Base-by-base conservation (phyloP, 2,113 vertebrate genomes). In the Casuarius casuarius region DNA sequence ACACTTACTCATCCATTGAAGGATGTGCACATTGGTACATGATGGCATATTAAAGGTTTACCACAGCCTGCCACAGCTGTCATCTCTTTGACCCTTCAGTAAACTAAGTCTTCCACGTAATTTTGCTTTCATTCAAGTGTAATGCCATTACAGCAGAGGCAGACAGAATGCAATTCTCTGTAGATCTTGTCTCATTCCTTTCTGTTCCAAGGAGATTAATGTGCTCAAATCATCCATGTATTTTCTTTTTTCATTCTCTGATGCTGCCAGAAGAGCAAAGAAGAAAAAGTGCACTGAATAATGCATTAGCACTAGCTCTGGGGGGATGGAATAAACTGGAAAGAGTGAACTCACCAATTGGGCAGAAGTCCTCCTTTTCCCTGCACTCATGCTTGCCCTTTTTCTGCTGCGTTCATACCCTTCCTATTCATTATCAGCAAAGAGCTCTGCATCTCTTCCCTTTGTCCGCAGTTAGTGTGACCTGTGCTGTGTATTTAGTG, bases 41-140 rank as follows among this genome's bases (percentile, higher is more conserved):
- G 87, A 87, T 92, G 79, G 52, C 65, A 65, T 63, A 93, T 92
- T 97, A 95, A 93, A 97, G 84, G 67, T 90, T 97, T 97, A 72
- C 70, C 2, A 12, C 84, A 4, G 83, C 79, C 61, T 84, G 63
- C 70, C 93, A 78, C 46, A 82, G 92, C 73, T 95, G 84, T 95
- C 90, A 87, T 89, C 70, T 82, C 61, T 96, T 66, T 94, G 95
- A 92, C 95, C 90, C 63, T 78, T 94, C 93, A 84, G 87, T 96
- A 95, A 93, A 94, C 91, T 77, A 85, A 80, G 84, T 90, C 94
- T 95, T 95, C 80, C 89, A 46, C 84, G 25, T 89, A 90, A 93
- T 65, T 95, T 92, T 97, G 87, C 78, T 94, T 95, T 86, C 94
- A 68, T 95, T 97, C 74, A 48, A 85, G 59, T 96, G 59, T 94